These are phyloP conservation scores for Xestoiulus laeticollis DNA, from an alignment of 2,888 invertebrate genomes.

Conservation along the genomic window DNA sequence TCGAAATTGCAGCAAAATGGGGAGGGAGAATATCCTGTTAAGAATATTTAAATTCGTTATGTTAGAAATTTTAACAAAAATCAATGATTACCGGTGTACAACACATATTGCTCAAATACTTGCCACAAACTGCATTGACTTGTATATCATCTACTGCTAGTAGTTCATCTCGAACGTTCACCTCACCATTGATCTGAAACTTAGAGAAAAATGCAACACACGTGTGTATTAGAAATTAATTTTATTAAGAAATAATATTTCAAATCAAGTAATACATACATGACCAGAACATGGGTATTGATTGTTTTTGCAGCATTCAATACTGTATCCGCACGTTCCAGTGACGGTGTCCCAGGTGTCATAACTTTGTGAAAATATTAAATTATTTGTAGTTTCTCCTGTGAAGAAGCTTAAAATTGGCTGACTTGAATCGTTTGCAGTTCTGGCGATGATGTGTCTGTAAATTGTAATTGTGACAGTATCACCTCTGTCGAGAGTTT, in stretches of 20 bases:
- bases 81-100: neutral
- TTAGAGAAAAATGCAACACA: neutral
- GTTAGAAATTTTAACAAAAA: neutral
- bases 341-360: conserved; percentile 8
- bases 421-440: neutral
- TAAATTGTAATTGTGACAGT: neutral
- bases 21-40: neutral
- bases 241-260: neutral
- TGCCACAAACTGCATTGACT: neutral
- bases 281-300: neutral
- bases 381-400: neutral
- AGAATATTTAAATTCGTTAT: neutral
- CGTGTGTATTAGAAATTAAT: neutral
- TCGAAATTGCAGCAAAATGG: conserved; percentile 14
- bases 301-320: neutral
- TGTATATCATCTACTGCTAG: conserved; percentile 2
- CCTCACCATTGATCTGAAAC: conserved; percentile 4
- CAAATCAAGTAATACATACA: neutral
- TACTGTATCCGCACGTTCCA: conserved; percentile 14
- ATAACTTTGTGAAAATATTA: neutral
- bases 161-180: neutral
- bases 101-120: neutral
- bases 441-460: neutral
- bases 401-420: neutral
- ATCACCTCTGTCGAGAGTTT: neutral